Percentiles rank a stretch among this genome's conserved stretches.
Evolutionary conservation across 1,140 invertebrate species (phyloP).

Genomic region (Anastrepha ludens): DNA sequence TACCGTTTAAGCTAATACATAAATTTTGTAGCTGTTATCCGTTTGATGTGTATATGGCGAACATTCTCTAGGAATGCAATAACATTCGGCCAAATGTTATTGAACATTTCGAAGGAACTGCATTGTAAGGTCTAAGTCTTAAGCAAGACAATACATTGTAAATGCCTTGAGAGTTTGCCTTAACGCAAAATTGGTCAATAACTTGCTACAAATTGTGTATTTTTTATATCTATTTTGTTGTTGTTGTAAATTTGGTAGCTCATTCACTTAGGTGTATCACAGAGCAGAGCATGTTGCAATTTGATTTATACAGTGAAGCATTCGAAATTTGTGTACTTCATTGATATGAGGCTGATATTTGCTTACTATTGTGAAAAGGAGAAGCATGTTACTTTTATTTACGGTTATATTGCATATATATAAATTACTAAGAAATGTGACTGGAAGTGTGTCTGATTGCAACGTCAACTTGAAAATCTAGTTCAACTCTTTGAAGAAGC

Average conservation of each 20-base stretch:
- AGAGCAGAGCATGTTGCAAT: background rate
- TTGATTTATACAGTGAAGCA: background rate
- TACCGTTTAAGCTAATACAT: background rate
- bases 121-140: background rate
- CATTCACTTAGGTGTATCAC: background rate
- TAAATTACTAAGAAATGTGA: background rate
- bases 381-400: constrained; percentile 1
- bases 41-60: background rate
- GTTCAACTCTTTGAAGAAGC: background rate
- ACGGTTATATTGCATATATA: background rate
- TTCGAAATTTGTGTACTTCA: background rate
- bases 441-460: constrained; percentile 19
- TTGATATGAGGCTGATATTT: background rate
- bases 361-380: background rate
- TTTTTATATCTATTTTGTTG: background rate
- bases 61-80: background rate
- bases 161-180: background rate
- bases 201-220: background rate
- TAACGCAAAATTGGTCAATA: background rate
- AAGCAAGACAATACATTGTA: constrained; percentile 26
- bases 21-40: background rate
- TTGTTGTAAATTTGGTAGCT: background rate
- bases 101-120: constrained; percentile 10
- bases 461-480: background rate
- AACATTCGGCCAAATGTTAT: constrained; percentile 33